Base-by-base conservation (phyloP, 2,113 vertebrate species). In the Prunella himalayana region DNA sequence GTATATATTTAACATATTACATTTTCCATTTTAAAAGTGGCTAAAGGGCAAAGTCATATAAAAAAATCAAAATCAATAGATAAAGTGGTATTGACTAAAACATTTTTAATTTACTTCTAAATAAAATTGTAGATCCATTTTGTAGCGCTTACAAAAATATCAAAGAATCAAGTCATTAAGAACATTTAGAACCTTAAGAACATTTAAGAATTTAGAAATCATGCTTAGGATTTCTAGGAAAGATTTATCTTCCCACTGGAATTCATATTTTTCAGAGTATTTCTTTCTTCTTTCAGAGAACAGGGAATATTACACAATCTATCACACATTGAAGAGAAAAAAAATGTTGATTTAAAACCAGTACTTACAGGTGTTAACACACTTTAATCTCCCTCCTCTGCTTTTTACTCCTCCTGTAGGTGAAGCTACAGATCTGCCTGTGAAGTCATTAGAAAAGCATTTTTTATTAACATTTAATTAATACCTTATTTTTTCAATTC, bases 1-100 rank as follows among this genome's bases (percentile, higher is more conserved):
- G 44, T 68, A 66, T 86, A 41, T 91, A 73, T 86, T 96, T 95
- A 95, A 94, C 93, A 78, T 96, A 88, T 21, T 88, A 47, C 7
- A 23, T 91, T 95, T 96, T 94, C 92, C 59, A 93, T 80, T 95
- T 86, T 92, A 71, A 42, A 94, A 90, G 59, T 51, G 35, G 33
- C 75, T 95, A 80, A 88, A 94, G 92, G 94, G 92, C 75, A 88
- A 85, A 90, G 54, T 54, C 71, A 83, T 77, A 42, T 49, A 7
- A 78, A 56, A 92, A 77, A 90, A 78, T 65, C 7, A 87, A 89
- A 87, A 94, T 85, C 79, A 91, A 82, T 92, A 89, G 7, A 47
- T 86, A 56, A 90, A 81, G 2, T 75, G 9, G 25, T 81, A 83
- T 73, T 80, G 78, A 88, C 12, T 65, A 72, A 80, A 95, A 61